Percentiles rank a stretch among this genome's conserved stretches.
Conservation (phyloP, 2,888 invertebrate genomes). For the Lycaena phlaeas region DNA sequence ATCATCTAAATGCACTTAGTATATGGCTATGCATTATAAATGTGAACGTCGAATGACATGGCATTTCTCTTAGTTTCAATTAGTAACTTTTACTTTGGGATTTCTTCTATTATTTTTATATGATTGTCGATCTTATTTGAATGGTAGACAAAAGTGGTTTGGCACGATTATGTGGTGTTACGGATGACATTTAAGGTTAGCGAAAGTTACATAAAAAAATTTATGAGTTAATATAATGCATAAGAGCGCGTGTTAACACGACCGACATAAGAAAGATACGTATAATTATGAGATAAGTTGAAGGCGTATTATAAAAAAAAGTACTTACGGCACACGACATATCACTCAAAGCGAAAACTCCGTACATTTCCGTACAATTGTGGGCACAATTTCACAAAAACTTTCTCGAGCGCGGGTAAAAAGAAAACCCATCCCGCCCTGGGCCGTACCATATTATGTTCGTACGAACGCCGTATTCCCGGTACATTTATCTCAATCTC, state of each 20-base stretch:
- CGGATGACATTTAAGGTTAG: too few relatives aligned
- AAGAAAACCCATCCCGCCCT: conserved; percentile 23
- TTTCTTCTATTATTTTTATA: too few relatives aligned
- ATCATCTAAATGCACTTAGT: conserved; percentile 6
- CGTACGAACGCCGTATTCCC: conserved; percentile 30
- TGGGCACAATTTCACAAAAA: conserved; percentile 30
- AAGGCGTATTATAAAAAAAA: conserved; percentile 13
- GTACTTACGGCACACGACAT: conserved; percentile 22
- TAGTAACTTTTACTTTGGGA: conserved; percentile 4
- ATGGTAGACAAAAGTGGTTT: too few relatives aligned
- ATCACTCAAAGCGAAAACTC: conserved; percentile 21
- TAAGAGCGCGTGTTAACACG: too few relatives aligned
- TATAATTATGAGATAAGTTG: too few relatives aligned
- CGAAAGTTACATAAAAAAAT: too few relatives aligned
- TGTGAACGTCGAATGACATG: neutral
- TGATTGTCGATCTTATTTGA: too few relatives aligned
- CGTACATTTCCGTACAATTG: conserved; percentile 18
- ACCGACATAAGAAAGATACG: too few relatives aligned
- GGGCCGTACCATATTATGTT: conserved; percentile 25
- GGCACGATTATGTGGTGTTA: too few relatives aligned
- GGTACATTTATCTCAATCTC: conserved; percentile 50
- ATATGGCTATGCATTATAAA: conserved; percentile 1
- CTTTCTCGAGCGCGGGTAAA: conserved; percentile 31
- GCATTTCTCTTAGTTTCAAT: neutral
- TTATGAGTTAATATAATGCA: too few relatives aligned